Evolutionary conservation across 2,797 vertebrate genomes (phyloP).

Genomic region (Mormyrops boulengeri): DNA sequence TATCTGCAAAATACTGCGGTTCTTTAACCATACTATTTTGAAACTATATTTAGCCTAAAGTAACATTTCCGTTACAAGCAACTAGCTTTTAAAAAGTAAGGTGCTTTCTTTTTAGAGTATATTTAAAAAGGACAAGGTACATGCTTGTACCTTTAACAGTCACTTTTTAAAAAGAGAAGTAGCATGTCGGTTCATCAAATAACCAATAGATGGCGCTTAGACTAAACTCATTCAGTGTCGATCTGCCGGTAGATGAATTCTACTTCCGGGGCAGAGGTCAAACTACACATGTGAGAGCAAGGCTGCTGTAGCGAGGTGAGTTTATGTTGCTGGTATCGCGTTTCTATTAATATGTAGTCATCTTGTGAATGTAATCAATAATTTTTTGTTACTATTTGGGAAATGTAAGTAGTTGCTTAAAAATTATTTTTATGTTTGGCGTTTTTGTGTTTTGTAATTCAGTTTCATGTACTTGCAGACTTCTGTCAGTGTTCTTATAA

Average conservation of each 20-base stretch:
- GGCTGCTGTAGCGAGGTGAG: not conserved
- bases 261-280: conserved; percentile 17
- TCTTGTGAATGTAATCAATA: not conserved
- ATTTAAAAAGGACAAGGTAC: not conserved
- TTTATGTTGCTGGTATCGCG: not conserved
- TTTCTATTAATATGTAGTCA: not conserved
- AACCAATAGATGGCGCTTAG: conserved; percentile 13
- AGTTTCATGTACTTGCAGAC: not conserved
- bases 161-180: not conserved
- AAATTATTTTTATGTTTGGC: not conserved
- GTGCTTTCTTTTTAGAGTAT: not conserved
- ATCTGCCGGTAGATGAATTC: not conserved
- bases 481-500: not conserved
- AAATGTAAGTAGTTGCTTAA: not conserved
- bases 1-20: too few relatives aligned
- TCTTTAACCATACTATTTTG: not conserved
- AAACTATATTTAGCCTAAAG: not conserved
- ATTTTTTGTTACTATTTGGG: not conserved
- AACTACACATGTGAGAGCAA: conserved; percentile 5
- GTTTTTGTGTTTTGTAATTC: not conserved
- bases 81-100: not conserved
- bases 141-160: not conserved
- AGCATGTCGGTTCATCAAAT: not conserved
- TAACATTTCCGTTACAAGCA: not conserved
- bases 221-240: not conserved